These are phyloP conservation scores for Siniperca scherzeri DNA, from an alignment of 2,797 vertebrate species.

Conservation along the genomic window DNA sequence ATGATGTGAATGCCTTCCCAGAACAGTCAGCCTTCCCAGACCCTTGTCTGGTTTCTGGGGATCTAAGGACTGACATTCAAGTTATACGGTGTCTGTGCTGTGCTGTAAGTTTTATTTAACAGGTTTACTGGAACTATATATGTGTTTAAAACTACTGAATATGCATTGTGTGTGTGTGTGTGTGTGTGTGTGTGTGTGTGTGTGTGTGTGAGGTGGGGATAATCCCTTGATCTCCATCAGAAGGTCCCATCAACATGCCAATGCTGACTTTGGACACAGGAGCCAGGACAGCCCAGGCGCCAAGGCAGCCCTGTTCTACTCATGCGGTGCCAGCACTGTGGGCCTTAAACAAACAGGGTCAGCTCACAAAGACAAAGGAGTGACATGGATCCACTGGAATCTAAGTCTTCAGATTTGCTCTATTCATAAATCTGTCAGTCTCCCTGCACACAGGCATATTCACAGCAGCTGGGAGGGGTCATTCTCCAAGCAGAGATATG, in stretches of 20 bases:
- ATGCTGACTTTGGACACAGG: conserved; percentile 81
- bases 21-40: neutral
- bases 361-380: conserved; percentile 77
- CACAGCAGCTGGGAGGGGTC: conserved; percentile 38
- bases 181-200: conserved; percentile 26
- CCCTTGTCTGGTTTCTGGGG: conserved; percentile 21
- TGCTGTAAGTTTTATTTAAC: conserved; percentile 5
- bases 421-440: conserved; percentile 70
- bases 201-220: conserved; percentile 37
- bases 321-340: conserved; percentile 76
- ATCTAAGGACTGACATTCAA: conserved; percentile 45
- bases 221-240: conserved; percentile 79
- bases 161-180: conserved; percentile 22
- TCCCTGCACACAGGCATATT: conserved; percentile 30
- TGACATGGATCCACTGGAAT: conserved; percentile 71
- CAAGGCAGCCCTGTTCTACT: conserved; percentile 68
- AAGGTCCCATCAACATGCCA: conserved; percentile 71
- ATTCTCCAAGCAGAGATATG: conserved; percentile 18
- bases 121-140: conserved; percentile 24
- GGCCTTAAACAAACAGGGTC: conserved; percentile 83
- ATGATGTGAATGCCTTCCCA: neutral
- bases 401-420: conserved; percentile 55
- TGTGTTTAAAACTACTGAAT: conserved; percentile 22
- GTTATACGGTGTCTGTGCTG: conserved; percentile 18
- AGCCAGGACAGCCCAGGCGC: conserved; percentile 69